phyloP scores from a whole-genome alignment of 2,113 vertebrate species.

The Xiphophorus maculatus region DNA sequence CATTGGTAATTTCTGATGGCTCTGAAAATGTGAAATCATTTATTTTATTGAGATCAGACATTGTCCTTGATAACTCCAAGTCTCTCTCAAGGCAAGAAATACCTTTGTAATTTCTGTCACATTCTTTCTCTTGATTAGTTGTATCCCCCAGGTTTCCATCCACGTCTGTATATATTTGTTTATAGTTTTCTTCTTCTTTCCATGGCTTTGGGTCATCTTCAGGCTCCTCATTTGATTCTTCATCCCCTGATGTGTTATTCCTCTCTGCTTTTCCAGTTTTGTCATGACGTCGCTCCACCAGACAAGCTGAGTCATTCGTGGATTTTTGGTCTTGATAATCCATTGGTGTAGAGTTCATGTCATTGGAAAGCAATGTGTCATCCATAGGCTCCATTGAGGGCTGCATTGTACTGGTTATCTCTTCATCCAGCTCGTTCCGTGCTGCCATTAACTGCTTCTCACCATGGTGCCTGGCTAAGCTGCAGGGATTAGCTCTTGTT shows the following conservation, averaged over 20 bases:
- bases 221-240: slow-evolving; percentile 4
- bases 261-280: not conserved
- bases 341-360: slow-evolving; percentile 10
- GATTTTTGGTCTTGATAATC: slow-evolving; percentile 21
- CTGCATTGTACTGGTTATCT: not conserved
- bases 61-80: not conserved
- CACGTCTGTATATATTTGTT: not conserved
- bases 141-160: slow-evolving; percentile 19
- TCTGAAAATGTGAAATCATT: slow-evolving; percentile 4
- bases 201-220: slow-evolving; percentile 12
- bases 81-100: slow-evolving; percentile 6
- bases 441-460: slow-evolving; percentile 51
- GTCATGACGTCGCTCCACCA: slow-evolving; percentile 21
- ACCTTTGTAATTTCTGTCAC: slow-evolving; percentile 11
- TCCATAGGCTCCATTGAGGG: slow-evolving; percentile 25
- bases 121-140: not conserved
- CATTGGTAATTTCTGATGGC: slow-evolving; percentile 14
- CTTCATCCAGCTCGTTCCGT: slow-evolving; percentile 28
- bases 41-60: not conserved
- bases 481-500: slow-evolving; percentile 61
- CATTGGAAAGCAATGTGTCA: not conserved
- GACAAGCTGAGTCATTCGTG: slow-evolving; percentile 6
- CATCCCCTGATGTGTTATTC: slow-evolving; percentile 1
- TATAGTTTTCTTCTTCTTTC: slow-evolving; percentile 12
- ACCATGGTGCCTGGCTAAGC: slow-evolving; percentile 63